These are phyloP conservation scores for Entelurus aequoreus DNA, from an alignment of 2,113 vertebrate genomes.

Conservation along the genomic window DNA sequence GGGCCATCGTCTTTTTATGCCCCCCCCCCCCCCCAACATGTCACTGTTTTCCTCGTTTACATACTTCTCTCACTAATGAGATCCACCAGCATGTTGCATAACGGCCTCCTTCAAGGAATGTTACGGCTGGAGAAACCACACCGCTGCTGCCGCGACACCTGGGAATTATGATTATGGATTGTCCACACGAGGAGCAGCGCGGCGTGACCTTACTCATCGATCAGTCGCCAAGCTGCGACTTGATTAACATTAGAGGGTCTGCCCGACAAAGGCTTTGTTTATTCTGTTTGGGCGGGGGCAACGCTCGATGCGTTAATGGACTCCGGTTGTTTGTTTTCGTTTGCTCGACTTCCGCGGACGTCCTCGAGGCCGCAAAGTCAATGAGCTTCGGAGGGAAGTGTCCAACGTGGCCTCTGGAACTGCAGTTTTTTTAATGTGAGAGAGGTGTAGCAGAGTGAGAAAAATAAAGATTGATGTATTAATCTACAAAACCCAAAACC, in stretches of 20 bases:
- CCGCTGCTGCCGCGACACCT: not conserved
- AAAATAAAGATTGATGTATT: too few relatives aligned
- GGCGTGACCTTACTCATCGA: slow-evolving; percentile 5
- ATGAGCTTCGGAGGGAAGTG: too few relatives aligned
- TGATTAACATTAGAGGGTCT: slow-evolving; percentile 8
- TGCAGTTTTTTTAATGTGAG: too few relatives aligned
- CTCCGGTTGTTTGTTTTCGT: not conserved
- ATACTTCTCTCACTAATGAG: not conserved
- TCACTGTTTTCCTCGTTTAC: slow-evolving; percentile 2
- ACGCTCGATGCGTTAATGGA: not conserved
- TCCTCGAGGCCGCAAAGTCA: not conserved
- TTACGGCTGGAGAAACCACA: not conserved
- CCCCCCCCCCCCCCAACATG: not conserved
- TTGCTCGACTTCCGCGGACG: too few relatives aligned
- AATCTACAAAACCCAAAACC: too few relatives aligned
- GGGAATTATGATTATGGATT: slow-evolving; percentile 6
- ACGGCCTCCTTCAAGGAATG: not conserved
- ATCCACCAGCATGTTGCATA: not conserved
- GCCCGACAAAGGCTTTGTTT: slow-evolving; percentile 12
- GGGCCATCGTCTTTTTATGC: not conserved
- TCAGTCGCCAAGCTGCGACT: slow-evolving; percentile 4
- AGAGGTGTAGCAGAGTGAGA: too few relatives aligned
- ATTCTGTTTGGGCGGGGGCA: not conserved
- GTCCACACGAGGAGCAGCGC: not conserved
- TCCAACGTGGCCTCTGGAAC: too few relatives aligned